These are phyloP conservation scores for Callithrix jacchus DNA, from an alignment of 2,113 vertebrate genomes.

Conservation along the genomic window DNA sequence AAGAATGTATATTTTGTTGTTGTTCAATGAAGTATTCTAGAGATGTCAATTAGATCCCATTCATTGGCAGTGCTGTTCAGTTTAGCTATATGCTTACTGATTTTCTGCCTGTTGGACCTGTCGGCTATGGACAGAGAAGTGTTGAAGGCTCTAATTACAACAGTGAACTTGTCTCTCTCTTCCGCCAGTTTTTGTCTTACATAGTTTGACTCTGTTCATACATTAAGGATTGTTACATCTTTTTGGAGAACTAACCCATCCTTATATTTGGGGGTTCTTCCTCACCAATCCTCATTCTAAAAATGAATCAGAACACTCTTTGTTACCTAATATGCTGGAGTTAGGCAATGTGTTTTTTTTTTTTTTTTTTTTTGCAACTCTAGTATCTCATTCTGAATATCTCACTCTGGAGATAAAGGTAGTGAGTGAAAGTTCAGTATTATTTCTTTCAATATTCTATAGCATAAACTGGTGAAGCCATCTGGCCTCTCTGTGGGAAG, in stretches of 20 bases:
- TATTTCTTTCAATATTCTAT: slow-evolving; percentile 42
- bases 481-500: not conserved
- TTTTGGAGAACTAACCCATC: not conserved
- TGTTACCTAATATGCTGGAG: not conserved
- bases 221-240: not conserved
- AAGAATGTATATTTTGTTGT: not conserved
- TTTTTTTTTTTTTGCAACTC: not conserved
- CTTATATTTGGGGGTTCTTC: not conserved
- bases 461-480: not conserved
- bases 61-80: not conserved
- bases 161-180: not conserved
- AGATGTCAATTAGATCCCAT: not conserved
- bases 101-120: not conserved
- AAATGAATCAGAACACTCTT: not conserved
- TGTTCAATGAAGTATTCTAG: not conserved
- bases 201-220: not conserved
- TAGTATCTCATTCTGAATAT: slow-evolving; percentile 23
- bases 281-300: not conserved
- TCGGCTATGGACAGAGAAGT: not conserved
- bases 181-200: not conserved
- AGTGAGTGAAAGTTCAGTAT: not conserved
- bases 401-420: not conserved
- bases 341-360: not conserved
- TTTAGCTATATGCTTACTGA: not conserved
- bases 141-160: not conserved